Evolutionary conservation across 2,888 invertebrate genomes (phyloP).

Genomic region (Biston stratarius): DNA sequence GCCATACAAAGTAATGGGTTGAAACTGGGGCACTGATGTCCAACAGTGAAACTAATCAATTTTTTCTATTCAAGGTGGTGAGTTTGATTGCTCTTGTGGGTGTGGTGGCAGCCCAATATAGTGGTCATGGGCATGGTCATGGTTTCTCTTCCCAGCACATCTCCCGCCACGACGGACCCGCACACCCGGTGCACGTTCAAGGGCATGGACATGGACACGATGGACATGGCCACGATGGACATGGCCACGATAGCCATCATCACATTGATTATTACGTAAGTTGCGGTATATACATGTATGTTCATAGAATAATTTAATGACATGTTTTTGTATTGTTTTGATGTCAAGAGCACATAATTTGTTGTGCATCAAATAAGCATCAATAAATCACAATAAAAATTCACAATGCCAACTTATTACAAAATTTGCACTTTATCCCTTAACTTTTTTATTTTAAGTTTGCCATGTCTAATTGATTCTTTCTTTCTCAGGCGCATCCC

Average conservation of each 20-base stretch:
- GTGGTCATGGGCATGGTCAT: constrained; percentile 64
- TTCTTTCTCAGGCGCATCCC: constrained; percentile 52
- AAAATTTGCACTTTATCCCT: no score
- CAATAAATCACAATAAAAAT: no score
- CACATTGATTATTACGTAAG: constrained; percentile 46
- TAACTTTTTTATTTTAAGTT: no score
- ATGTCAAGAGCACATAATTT: no score
- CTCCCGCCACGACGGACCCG: constrained; percentile 42
- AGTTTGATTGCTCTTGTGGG: constrained; percentile 37
- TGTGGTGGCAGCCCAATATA: constrained; percentile 37
- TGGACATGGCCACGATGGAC: constrained; percentile 26
- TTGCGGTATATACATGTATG: background rate
- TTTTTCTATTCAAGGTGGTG: constrained; percentile 27
- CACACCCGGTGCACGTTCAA: constrained; percentile 34
- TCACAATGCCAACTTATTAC: no score
- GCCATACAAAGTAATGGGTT: background rate
- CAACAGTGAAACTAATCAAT: background rate
- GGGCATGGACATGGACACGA: constrained; percentile 28
- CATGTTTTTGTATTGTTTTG: no score
- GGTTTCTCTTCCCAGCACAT: constrained; percentile 51
- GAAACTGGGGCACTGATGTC: background rate
- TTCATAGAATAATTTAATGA: background rate
- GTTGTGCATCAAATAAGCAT: no score
- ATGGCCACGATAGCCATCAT: constrained; percentile 34
- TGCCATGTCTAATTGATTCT: background rate